Conservation (phyloP, 2,113 vertebrate genomes). For the Forbesichthys papilliferus region DNA sequence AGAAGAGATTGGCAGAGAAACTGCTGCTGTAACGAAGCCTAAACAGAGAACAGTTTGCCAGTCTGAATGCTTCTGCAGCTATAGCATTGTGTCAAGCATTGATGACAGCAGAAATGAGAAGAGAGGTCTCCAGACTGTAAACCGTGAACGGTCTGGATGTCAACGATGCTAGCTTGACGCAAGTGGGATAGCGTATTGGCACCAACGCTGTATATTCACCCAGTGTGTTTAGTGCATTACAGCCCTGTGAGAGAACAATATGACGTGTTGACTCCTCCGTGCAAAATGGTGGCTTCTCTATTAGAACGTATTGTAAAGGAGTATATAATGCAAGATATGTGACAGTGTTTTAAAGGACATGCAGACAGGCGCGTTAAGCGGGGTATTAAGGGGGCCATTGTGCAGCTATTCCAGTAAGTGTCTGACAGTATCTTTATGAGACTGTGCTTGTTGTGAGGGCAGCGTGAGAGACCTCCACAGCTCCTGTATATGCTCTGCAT, state of each 20-base stretch:
- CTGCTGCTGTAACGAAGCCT: constrained; percentile 16
- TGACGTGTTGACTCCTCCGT: no score
- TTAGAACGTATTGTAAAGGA: neutral
- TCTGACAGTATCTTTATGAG: constrained; percentile 57
- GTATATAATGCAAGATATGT: neutral
- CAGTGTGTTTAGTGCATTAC: no score
- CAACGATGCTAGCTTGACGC: constrained; percentile 15
- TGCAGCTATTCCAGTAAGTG: constrained; percentile 63
- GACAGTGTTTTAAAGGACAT: constrained; percentile 33
- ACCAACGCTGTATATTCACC: no score
- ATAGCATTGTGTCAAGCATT: constrained; percentile 5
- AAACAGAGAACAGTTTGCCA: neutral
- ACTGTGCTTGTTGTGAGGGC: constrained; percentile 7
- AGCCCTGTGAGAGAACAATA: no score
- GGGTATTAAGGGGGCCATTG: constrained; percentile 50
- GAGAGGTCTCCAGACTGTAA: constrained; percentile 35
- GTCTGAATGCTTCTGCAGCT: constrained; percentile 10
- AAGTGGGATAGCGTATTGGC: neutral
- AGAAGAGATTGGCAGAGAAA: constrained; percentile 21
- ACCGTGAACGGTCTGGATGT: constrained; percentile 12
- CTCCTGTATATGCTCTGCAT: neutral
- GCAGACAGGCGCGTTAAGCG: constrained; percentile 19
- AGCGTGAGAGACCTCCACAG: neutral
- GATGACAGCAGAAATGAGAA: constrained; percentile 26
- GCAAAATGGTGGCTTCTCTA: no score